Evolutionary conservation across 2,797 vertebrate genomes (phyloP).

Genomic region (Alfaro cultratus): DNA sequence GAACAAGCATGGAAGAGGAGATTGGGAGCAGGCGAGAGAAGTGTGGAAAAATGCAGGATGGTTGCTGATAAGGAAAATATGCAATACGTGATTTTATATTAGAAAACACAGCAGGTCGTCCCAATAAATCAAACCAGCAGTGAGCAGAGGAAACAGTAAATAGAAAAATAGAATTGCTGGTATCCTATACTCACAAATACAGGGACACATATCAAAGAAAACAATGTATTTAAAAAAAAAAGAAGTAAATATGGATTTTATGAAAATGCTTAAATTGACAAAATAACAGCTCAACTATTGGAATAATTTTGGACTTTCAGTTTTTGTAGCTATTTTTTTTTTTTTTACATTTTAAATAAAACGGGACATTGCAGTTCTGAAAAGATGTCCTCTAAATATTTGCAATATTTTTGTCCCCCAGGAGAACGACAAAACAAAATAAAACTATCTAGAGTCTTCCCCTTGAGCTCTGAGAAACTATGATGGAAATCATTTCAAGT

Average conservation of each 20-base stretch:
- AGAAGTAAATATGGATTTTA: background rate
- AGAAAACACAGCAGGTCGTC: constrained; percentile 64
- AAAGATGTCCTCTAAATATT: background rate
- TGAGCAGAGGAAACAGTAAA: constrained; percentile 24
- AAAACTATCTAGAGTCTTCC: background rate
- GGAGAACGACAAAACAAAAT: background rate
- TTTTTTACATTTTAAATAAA: background rate
- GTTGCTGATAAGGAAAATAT: constrained; percentile 64
- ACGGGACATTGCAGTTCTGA: background rate
- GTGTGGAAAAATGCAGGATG: constrained; percentile 10
- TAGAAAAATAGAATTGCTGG: constrained; percentile 20
- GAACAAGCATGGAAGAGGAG: constrained; percentile 44
- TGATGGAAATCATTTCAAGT: background rate
- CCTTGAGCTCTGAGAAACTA: background rate
- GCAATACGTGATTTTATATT: constrained; percentile 59
- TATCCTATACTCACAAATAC: constrained; percentile 6
- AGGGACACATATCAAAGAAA: background rate
- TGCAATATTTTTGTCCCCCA: background rate
- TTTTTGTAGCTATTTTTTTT: background rate
- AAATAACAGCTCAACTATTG: background rate
- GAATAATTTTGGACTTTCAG: background rate
- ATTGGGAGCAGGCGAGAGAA: constrained; percentile 55
- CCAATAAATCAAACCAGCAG: constrained; percentile 13
- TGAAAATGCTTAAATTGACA: background rate
- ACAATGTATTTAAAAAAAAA: background rate